A percentile compares a stretch with the other conserved stretches of the same genome.
Evolutionary conservation across 1,140 invertebrate genomes (phyloP).

Genomic region (Pseudomyrmex concolor): DNA sequence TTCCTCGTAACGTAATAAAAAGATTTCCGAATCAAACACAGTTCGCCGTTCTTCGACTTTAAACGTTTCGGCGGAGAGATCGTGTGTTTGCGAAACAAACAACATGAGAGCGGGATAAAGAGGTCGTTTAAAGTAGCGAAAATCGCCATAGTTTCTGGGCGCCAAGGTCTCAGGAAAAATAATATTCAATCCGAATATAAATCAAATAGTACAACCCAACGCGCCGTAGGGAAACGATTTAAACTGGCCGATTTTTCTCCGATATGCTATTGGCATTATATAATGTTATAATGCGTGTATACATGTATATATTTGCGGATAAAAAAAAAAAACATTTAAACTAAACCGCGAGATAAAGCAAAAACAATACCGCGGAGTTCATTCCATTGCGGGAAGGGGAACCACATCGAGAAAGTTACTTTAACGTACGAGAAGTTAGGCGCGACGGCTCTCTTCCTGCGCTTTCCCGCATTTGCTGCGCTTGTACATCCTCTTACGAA

Average conservation of each 20-base stretch:
- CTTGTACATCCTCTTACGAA: slow-evolving; percentile 73
- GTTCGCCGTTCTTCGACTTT: slow-evolving; percentile 10
- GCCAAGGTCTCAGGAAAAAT: slow-evolving; percentile 1
- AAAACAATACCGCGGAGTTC: slow-evolving; percentile 35
- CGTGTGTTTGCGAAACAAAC: slow-evolving; percentile 23
- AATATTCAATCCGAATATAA: slow-evolving; percentile 32
- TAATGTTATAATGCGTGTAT: too few relatives aligned
- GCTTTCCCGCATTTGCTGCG: slow-evolving; percentile 46
- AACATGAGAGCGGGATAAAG: not conserved
- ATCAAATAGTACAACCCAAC: slow-evolving; percentile 9
- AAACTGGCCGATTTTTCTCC: slow-evolving; percentile 14
- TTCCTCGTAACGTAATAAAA: too few relatives aligned
- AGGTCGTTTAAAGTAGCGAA: not conserved
- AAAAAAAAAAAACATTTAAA: slow-evolving; percentile 46
- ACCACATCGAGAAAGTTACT: slow-evolving; percentile 60
- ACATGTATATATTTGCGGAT: not conserved
- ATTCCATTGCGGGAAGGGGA: slow-evolving; percentile 20
- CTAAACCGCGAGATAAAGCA: slow-evolving; percentile 36
- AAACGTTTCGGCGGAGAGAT: slow-evolving; percentile 19
- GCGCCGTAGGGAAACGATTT: slow-evolving; percentile 29
- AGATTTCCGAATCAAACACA: not conserved
- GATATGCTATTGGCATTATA: not conserved
- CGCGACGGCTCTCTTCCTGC: slow-evolving; percentile 37
- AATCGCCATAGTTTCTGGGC: slow-evolving; percentile 15
- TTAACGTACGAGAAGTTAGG: slow-evolving; percentile 71